phyloP scores from a whole-genome alignment of 2,797 vertebrate genomes.

The Chloroceryle amazona region DNA sequence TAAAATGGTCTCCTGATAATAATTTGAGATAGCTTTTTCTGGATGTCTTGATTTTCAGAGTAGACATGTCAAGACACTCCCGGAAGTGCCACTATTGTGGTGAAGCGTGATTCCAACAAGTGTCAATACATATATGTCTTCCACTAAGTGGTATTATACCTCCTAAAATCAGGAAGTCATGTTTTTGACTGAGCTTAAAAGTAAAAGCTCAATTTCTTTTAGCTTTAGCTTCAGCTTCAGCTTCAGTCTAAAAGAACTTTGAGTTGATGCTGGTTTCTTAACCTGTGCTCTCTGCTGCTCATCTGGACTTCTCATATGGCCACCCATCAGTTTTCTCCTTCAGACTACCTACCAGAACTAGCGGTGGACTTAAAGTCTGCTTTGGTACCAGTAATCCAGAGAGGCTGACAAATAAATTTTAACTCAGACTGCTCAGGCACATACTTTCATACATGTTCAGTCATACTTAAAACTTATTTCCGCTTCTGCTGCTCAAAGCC shows the following conservation, averaged over 20 bases:
- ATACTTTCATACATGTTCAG: background rate
- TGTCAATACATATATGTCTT: background rate
- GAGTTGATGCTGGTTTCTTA: background rate
- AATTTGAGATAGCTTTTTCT: background rate
- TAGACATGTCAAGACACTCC: background rate
- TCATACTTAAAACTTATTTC: background rate
- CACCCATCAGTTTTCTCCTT: background rate
- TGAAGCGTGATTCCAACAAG: background rate
- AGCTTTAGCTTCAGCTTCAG: background rate
- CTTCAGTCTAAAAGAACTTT: background rate
- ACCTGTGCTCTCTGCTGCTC: background rate
- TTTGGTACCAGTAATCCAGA: background rate
- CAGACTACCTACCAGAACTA: background rate
- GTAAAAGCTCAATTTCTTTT: background rate
- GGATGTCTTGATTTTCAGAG: background rate
- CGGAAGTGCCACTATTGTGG: background rate
- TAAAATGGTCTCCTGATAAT: background rate
- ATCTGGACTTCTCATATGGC: background rate
- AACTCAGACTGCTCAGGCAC: background rate
- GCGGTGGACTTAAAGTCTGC: fast-evolving
- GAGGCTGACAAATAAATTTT: background rate
- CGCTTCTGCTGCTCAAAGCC: background rate
- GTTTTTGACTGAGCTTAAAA: background rate
- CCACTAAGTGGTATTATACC: background rate
- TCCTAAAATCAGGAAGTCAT: background rate